Percentiles rank a stretch among this genome's conserved stretches.
Conservation (phyloP, 2,888 invertebrate genomes). For the Apodemia duryi region DNA sequence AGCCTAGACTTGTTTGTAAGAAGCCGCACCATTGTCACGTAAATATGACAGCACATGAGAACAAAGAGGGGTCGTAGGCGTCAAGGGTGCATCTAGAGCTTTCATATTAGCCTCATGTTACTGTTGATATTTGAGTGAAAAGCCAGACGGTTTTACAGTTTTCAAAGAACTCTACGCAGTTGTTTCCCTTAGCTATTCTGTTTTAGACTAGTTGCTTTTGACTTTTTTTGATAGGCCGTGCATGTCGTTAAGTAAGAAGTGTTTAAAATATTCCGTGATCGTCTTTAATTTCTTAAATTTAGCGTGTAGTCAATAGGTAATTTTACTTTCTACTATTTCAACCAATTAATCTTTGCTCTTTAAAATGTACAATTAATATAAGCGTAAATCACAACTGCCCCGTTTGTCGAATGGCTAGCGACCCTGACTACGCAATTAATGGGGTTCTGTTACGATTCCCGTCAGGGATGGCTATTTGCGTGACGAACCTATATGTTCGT, state of each 20-base stretch:
- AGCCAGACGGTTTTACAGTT: constrained; percentile 9
- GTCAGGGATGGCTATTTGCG: no score
- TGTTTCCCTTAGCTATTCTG: constrained; percentile 9
- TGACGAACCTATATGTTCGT: no score
- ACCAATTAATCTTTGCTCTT: background rate
- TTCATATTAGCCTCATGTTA: constrained; percentile 21
- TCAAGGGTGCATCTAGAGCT: constrained; percentile 15
- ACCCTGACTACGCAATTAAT: no score
- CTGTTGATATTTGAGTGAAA: constrained; percentile 15
- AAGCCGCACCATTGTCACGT: constrained; percentile 20
- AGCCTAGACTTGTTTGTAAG: constrained; percentile 18
- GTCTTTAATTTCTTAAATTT: no score
- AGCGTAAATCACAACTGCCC: no score
- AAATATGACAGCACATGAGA: constrained; percentile 21
- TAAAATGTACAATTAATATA: no score
- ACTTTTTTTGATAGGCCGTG: background rate
- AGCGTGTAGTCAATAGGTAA: no score
- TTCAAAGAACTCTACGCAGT: constrained; percentile 17
- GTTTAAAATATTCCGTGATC: background rate
- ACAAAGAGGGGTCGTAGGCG: constrained; percentile 18
- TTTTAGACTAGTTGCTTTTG: constrained; percentile 8
- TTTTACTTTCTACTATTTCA: background rate
- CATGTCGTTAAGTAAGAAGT: background rate
- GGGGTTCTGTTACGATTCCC: no score
- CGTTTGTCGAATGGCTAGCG: no score